Evolutionary conservation across 2,113 vertebrate genomes (phyloP).

Genomic region (Eurystomus gularis): DNA sequence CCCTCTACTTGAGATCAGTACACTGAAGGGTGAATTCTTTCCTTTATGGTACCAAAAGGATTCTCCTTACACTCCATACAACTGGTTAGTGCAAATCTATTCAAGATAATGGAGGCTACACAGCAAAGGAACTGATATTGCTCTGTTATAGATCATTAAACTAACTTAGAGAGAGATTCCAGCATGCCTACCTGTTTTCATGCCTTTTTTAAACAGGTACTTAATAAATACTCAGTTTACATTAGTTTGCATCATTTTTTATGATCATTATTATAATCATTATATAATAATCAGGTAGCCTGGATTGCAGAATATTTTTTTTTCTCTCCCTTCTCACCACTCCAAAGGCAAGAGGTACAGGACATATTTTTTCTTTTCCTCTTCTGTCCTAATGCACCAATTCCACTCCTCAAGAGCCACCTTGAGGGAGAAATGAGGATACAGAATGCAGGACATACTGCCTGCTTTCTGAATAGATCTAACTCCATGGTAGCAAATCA

Average conservation of each 20-base stretch:
- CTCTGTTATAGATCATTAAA: background rate
- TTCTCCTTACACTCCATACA: background rate
- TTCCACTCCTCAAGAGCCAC: background rate
- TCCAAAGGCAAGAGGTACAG: background rate
- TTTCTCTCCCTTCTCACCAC: background rate
- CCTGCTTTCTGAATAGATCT: background rate
- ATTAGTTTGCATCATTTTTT: no score
- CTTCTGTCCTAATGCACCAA: background rate
- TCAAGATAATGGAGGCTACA: background rate
- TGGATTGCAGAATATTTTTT: background rate
- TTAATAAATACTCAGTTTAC: no score
- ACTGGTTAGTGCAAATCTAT: background rate
- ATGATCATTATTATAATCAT: no score
- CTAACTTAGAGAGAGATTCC: background rate
- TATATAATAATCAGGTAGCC: no score
- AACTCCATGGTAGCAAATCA: background rate
- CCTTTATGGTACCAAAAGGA: background rate
- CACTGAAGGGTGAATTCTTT: background rate
- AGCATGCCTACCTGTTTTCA: background rate
- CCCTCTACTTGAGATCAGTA: background rate
- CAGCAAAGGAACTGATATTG: background rate
- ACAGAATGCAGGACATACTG: background rate
- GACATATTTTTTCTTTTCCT: background rate
- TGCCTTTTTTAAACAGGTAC: background rate
- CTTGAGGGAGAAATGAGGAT: background rate